These are phyloP conservation scores for Centropristis striata DNA, from an alignment of 2,113 vertebrate species.

Conservation along the genomic window DNA sequence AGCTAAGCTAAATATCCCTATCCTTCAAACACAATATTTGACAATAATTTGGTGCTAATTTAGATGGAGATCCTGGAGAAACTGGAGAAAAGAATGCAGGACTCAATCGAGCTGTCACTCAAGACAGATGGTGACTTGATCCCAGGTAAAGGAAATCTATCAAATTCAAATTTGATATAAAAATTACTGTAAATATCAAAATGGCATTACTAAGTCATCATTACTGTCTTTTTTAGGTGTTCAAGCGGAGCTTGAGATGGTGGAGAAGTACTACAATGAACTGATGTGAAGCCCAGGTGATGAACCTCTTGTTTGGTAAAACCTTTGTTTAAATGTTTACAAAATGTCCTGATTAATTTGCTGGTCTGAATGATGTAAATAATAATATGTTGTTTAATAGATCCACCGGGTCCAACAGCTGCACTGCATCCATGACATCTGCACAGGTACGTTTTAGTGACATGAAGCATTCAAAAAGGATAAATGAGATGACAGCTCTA, in stretches of 20 bases:
- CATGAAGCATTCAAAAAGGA: neutral
- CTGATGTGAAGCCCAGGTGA: neutral
- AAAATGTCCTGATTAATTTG: neutral
- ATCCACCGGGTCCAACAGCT: neutral
- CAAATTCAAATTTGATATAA: neutral
- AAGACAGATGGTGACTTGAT: constrained; percentile 4
- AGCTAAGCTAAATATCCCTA: too few species aligned
- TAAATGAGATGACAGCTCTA: neutral
- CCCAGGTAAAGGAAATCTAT: constrained; percentile 43
- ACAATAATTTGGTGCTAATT: neutral
- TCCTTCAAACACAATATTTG: neutral
- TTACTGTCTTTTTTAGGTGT: constrained; percentile 35
- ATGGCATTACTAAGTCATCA: neutral
- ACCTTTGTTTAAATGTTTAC: neutral
- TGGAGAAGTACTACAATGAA: constrained; percentile 8
- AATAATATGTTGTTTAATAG: too few species aligned
- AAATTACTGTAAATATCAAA: neutral
- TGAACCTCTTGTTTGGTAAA: neutral
- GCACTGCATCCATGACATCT: neutral
- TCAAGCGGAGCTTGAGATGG: neutral
- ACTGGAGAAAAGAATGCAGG: neutral
- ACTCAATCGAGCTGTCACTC: constrained; percentile 48
- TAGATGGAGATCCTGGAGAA: neutral
- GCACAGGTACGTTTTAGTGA: neutral
- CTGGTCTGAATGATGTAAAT: neutral